phyloP scores from a whole-genome alignment of 2,797 vertebrate species.

The Staurois parvus region DNA sequence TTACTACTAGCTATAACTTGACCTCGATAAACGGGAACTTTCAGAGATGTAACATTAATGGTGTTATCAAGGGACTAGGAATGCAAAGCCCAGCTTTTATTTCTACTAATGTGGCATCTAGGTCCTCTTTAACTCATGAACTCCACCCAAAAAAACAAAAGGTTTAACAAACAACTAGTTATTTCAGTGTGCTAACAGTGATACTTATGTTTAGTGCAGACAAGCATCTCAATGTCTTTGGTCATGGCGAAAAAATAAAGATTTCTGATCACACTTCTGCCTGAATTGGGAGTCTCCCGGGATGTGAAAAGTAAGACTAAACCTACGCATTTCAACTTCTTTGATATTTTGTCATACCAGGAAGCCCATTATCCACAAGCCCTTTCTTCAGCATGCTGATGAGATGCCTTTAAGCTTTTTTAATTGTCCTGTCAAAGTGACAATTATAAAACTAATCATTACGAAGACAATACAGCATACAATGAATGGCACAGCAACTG shows the following conservation, averaged over 20 bases:
- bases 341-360: slow-evolving; percentile 20
- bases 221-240: background rate
- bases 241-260: slow-evolving; percentile 23
- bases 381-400: slow-evolving; percentile 67
- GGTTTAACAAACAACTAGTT: background rate
- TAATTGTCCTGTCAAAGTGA: slow-evolving; percentile 84
- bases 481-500: slow-evolving; percentile 74
- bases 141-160: background rate
- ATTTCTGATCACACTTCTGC: background rate
- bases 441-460: slow-evolving; percentile 82
- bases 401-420: slow-evolving; percentile 80
- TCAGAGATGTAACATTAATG: no score
- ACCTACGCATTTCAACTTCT: slow-evolving; percentile 25
- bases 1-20: no score
- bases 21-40: no score
- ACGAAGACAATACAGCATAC: slow-evolving; percentile 79
- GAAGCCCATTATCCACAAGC: slow-evolving; percentile 22
- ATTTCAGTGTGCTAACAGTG: background rate
- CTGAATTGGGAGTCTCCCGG: slow-evolving; percentile 1
- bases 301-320: background rate
- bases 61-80: no score
- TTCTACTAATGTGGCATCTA: no score
- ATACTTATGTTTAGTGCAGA: background rate
- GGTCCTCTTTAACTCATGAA: no score
- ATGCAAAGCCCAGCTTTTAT: no score